phyloP scores from a whole-genome alignment of 2,113 vertebrate species.

The Sinocyclocheilus maitianheensis region DNA sequence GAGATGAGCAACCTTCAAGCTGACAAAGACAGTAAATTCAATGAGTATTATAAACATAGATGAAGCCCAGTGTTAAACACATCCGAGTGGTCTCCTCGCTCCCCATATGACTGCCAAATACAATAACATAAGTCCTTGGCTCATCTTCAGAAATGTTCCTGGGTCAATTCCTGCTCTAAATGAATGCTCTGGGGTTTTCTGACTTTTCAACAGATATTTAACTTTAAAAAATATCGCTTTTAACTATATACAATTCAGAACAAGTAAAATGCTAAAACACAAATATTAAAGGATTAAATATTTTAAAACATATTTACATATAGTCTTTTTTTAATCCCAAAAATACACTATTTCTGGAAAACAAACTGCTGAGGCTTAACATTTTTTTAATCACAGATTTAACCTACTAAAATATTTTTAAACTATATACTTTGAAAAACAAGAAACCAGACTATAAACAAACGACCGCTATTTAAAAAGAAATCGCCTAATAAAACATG shows the following conservation, averaged over 20 bases:
- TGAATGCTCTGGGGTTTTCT: background rate
- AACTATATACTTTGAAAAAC: background rate
- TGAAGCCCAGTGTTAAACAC: constrained; percentile 5
- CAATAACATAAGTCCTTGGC: background rate
- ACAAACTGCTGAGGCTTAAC: background rate
- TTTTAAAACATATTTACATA: background rate
- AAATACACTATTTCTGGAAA: background rate
- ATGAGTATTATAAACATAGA: constrained; percentile 32
- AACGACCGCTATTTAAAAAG: background rate
- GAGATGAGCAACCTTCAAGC: background rate
- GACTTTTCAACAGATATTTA: background rate
- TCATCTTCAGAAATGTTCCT: constrained; percentile 32
- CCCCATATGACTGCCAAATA: constrained; percentile 11
- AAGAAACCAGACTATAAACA: background rate
- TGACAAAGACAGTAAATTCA: constrained; percentile 28
- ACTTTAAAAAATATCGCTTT: background rate
- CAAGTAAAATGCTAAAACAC: background rate
- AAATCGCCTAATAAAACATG: background rate
- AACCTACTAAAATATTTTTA: background rate
- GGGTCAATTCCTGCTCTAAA: background rate
- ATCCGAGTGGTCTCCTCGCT: constrained; percentile 15
- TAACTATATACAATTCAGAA: background rate
- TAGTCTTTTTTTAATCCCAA: background rate
- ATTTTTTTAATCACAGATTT: background rate
- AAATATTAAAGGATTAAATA: background rate